Base-by-base conservation (phyloP, 2,113 vertebrate genomes). In the Ammodytes marinus region DNA sequence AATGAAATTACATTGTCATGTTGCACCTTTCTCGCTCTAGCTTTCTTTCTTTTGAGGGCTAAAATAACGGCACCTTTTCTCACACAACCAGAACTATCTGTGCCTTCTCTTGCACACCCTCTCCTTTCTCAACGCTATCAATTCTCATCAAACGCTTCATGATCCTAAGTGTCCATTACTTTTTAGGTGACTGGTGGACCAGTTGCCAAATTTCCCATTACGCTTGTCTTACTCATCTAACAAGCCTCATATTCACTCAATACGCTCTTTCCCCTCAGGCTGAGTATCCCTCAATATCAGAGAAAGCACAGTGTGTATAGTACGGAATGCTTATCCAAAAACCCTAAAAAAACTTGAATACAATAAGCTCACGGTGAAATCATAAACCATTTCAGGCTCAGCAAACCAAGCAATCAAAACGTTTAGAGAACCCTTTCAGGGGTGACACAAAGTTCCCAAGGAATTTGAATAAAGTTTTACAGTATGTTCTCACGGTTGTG, bases 401-500 rank as follows among this genome's bases (percentile, higher is more conserved):
- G 77, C 73, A 55, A 79, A 74, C 65, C 59, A 39, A 74, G 80
- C 73, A 80, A 59, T 80, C 54, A 58, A 40, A 77, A 39, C 69
- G 63, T 81, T 84, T 66, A 72, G 17, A 47, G 27, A 71, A 79
- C 43, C 46, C 65, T 84, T 86, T 43, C 52, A 39, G 50, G 52
- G 67, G 80, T 90, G 78, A 67, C 53, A 72, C 53, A 69, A 86
- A 89, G 79, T 90, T 84, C 80, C 46, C 27, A 1, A 0, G 14
- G 72, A 63, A 84, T 86, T 82, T 85, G n/a, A 84, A 84, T 81
- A 80, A 74, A 82, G 72, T 82, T 69, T 79, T 40, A 27, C 50
- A 70, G 60, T 57, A 79, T 73, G 75, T 80, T 73, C 77, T 60
- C 43, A 40, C 45, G 74, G 68, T 66, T 52, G 77, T 83, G 40